Evolutionary conservation across 2,888 invertebrate species (phyloP), one percentile per base, ranked within the genome.

Genomic region (Hipparchia sbordonii): DNA sequence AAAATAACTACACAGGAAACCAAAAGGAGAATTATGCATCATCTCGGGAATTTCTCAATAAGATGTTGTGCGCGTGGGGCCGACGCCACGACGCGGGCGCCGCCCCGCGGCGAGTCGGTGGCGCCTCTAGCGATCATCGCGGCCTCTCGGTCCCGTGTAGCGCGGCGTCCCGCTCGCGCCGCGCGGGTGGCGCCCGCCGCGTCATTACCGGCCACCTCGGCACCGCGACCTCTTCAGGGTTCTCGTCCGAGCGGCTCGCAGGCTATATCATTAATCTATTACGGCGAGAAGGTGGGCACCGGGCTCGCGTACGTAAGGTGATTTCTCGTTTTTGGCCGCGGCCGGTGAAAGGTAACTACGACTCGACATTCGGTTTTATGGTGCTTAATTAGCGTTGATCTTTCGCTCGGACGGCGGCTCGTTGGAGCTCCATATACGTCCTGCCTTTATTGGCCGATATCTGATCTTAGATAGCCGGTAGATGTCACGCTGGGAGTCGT

Each of bases 211-310:
- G 84, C 84, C 84, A 82, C 84, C 81, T 82, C 84, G 79, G 65
- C 80, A 74, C 79, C 77, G 77, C 81, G 79, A 81, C 84, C 84
- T 83, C 82, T 83, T 82, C 83, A 72, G 81, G 81, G 81, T 82
- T 82, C 81, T 85, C 86, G 84, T 88, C 89, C 87, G 88, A 88
- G 89, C 84, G 88, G 87, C 78, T 76, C 74, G 76, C 78, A 87
- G 86, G 87, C 90, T 86, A 87, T 91, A 92, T 92, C 92, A 92
- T 93, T 93, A 92, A 93, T 92, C 92, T 93, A 93, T 93, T 92
- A 92, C 88, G 81, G 79, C 80, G 82, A 48, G 66, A 66, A 67
- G 68, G 68, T 68, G 68, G 68, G 39, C 39, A 39, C 39, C 23
- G 23, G 39, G 68, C 68, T 68, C 68, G 67, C 67, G 68, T 84